These are phyloP conservation scores for Maccullochella peelii DNA, from an alignment of 2,113 vertebrate species.

Conservation along the genomic window DNA sequence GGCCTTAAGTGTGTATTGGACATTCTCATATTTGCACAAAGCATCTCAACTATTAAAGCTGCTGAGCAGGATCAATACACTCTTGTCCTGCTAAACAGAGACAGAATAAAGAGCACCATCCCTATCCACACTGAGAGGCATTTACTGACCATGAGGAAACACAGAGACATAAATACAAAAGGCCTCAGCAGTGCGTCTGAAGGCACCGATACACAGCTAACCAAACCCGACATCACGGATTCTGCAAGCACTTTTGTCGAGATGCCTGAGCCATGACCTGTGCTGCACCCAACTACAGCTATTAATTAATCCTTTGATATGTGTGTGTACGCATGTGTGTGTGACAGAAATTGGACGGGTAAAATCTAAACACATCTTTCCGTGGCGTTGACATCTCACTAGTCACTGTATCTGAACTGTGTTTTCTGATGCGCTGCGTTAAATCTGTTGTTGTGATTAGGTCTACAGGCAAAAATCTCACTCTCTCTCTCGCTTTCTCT, in stretches of 20 bases:
- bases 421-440: conserved; percentile 36
- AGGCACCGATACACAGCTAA: neutral
- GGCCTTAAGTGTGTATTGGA: conserved; percentile 45
- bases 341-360: neutral
- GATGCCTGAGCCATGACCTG: conserved; percentile 36
- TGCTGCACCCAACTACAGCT: conserved; percentile 33
- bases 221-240: neutral
- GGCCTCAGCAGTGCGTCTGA: conserved; percentile 13
- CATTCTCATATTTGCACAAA: conserved; percentile 51
- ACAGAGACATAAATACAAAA: conserved; percentile 35
- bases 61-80: conserved; percentile 65
- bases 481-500: neutral
- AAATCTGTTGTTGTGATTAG: conserved; percentile 63
- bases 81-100: conserved; percentile 52
- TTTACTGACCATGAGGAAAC: conserved; percentile 37
- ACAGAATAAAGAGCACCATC: conserved; percentile 48
- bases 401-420: neutral
- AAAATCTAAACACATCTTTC: neutral
- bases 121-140: conserved; percentile 21
- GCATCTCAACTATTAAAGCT: conserved; percentile 54
- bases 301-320: conserved; percentile 20
- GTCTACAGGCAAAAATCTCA: conserved; percentile 37
- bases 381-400: conserved; percentile 41
- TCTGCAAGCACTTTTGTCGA: neutral
- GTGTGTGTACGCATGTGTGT: conserved; percentile 16